A percentile compares a stretch with the other conserved stretches of the same genome.
Conservation (phyloP, 2,797 vertebrate species). For the Tenualosa ilisha region DNA sequence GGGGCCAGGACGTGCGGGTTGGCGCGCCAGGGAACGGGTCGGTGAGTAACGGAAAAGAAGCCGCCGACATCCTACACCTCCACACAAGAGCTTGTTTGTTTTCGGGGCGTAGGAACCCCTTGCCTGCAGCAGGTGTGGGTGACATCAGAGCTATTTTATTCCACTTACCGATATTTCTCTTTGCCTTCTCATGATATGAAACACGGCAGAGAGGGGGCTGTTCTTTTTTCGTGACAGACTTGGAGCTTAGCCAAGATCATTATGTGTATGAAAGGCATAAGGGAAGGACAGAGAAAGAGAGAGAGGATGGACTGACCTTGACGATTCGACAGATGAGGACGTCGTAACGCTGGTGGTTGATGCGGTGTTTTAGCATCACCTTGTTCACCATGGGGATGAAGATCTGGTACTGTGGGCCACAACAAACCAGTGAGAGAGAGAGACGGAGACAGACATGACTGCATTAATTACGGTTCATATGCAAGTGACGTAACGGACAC, state of each 20-base stretch:
- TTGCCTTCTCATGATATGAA: not conserved
- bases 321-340: conserved; percentile 97
- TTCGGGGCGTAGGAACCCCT: conserved; percentile 16
- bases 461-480: not conserved
- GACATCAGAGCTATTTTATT: conserved; percentile 31
- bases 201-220: not conserved
- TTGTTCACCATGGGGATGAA: conserved; percentile 99
- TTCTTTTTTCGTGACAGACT: not conserved
- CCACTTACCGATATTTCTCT: not conserved
- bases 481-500: not conserved
- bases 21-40: conserved; percentile 30
- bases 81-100: conserved; percentile 45
- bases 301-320: conserved; percentile 77
- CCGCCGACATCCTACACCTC: conserved; percentile 34
- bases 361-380: conserved; percentile 92
- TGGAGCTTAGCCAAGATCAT: not conserved
- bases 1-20: conserved; percentile 43
- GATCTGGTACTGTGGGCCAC: conserved; percentile 88
- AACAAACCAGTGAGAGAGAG: conserved; percentile 37
- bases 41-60: conserved; percentile 32
- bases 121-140: not conserved
- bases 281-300: not conserved
- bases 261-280: not conserved
- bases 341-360: conserved; percentile 96
- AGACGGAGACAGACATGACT: not conserved